Base-by-base conservation (phyloP, 2,888 invertebrate genomes). In the Watsonalla cultraria region DNA sequence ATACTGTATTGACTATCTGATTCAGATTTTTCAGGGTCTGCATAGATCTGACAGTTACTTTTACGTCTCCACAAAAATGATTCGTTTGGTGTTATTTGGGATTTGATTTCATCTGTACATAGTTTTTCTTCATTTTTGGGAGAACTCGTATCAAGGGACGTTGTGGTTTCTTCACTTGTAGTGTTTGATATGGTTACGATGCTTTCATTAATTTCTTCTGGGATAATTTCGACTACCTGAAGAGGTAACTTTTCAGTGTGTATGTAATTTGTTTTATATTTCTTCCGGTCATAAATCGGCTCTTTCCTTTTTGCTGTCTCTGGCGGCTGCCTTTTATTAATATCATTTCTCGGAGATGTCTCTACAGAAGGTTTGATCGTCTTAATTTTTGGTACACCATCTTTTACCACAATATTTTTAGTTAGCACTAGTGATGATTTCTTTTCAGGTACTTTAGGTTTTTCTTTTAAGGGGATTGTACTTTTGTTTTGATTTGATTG, bases 11-110 rank as follows among this genome's bases (percentile, higher is more conserved):
- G 72, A 54, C 80, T 82, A 50, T 88, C 90, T 13, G 81, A 77
- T 51, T 65, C 13, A 9, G 80, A 74, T 62, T 78, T 86, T 51
- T 88, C 90, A 46, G 76, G 72, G 50, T 90, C 90, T 1, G 82
- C 81, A 66, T 86, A 88, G 60, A 84, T 80, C 68, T 84, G 86
- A 47, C 80, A 79, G 58, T 67, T 79, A 62, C 85, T 87, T 77
- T 90, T 92, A 57, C 90, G 77, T 54, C 93, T 91, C 92, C 93
- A 94, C 45, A 94, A 80, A 77, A 94, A 94, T 5, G 94, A 94
- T 61, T 90, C 91, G 69, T 94, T 94, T 2, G 94, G 94, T 64
- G 92, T 87, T 54, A 93, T 86, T 11, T 74, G 78, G 15, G 84
- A 68, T 63, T 72, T 81, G 9, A 86, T 66, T 48, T 85, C 24